Conservation (phyloP, 2,888 invertebrate genomes). For the Drosophila flavopinicola region DNA sequence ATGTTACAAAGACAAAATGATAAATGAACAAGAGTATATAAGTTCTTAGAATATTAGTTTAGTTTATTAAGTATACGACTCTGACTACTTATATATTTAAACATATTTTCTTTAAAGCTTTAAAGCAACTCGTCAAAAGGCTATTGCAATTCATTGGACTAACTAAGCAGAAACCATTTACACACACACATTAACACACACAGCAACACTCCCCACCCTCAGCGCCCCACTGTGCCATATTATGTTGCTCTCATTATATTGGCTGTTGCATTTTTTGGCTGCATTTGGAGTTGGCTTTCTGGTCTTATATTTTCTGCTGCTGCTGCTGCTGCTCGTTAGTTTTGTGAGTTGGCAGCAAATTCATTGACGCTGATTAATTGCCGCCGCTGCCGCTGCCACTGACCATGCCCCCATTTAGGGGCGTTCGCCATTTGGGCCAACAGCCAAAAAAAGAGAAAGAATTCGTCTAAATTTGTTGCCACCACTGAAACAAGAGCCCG, state of each 20-base stretch:
- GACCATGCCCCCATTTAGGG: slow-evolving; percentile 58
- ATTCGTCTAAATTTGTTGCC: neutral
- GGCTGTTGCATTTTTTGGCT: slow-evolving; percentile 33
- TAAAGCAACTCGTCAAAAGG: neutral
- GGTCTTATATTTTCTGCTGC: slow-evolving; percentile 13
- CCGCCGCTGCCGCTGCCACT: slow-evolving; percentile 35
- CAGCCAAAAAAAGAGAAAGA: neutral
- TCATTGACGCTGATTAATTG: slow-evolving; percentile 68
- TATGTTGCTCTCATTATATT: slow-evolving; percentile 2
- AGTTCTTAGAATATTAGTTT: too few relatives aligned
- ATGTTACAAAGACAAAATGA: too few relatives aligned
- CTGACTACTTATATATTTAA: too few relatives aligned
- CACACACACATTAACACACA: slow-evolving; percentile 1
- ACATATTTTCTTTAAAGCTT: neutral
- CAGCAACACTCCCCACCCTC: neutral
- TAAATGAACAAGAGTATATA: too few relatives aligned
- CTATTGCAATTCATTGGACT: neutral
- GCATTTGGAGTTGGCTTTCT: slow-evolving; percentile 21
- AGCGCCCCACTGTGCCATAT: neutral
- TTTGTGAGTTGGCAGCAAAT: slow-evolving; percentile 52
- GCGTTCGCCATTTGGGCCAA: slow-evolving; percentile 7
- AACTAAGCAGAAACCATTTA: slow-evolving; percentile 2
- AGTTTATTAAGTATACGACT: too few relatives aligned
- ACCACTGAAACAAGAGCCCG: neutral
- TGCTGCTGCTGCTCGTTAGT: slow-evolving; percentile 35